phyloP scores from a whole-genome alignment of 2,113 vertebrate species.

The Oreochromis niloticus region DNA sequence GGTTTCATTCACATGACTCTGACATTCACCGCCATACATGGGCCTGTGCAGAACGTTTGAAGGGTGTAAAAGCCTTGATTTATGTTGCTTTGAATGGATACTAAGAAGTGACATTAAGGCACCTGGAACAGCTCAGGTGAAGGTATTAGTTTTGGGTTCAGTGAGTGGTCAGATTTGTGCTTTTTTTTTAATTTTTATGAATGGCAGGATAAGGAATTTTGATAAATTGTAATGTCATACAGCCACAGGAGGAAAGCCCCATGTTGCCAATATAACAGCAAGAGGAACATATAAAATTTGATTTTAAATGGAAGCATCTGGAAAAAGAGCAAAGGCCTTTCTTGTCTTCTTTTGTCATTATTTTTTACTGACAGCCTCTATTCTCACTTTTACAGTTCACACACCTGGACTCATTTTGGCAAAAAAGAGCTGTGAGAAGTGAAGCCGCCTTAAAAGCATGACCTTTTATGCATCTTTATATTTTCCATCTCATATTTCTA shows the following conservation, averaged over 20 bases:
- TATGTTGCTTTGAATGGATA: constrained; percentile 23
- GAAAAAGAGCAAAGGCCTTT: constrained; percentile 23
- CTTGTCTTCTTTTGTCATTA: neutral
- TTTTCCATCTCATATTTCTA: neutral
- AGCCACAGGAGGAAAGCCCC: constrained; percentile 27
- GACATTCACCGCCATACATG: constrained; percentile 8
- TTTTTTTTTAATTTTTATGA: neutral
- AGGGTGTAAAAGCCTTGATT: constrained; percentile 31
- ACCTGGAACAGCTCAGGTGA: constrained; percentile 35
- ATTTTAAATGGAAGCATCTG: constrained; percentile 46
- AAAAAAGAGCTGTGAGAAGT: neutral
- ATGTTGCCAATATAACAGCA: constrained; percentile 24
- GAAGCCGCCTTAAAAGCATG: neutral
- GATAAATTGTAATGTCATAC: constrained; percentile 27
- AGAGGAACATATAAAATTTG: constrained; percentile 37
- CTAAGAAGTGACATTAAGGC: constrained; percentile 7
- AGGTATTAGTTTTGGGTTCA: neutral
- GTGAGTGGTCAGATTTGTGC: neutral
- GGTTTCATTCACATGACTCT: neutral
- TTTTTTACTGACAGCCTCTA: neutral
- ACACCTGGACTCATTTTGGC: constrained; percentile 25
- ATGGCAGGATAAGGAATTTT: neutral
- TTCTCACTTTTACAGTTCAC: neutral
- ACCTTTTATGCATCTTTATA: neutral
- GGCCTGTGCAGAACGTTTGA: neutral